Evolutionary conservation across 1,140 invertebrate species (phyloP).

Genomic region (Papilio dardanus): DNA sequence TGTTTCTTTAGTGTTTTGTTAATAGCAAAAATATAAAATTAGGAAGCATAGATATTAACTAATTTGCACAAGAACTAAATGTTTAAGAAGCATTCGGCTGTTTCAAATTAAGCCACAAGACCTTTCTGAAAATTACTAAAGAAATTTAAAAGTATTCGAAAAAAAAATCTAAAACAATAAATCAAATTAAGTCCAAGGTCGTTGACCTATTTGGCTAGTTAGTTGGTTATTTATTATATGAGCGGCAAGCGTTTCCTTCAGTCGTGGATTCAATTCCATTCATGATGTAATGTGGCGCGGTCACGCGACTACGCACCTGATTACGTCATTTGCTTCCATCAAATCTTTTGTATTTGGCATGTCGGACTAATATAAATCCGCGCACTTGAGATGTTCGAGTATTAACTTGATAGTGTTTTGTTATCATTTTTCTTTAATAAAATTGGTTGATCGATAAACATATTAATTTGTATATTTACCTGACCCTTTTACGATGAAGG

Average conservation of each 20-base stretch:
- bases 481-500: too few relatives aligned
- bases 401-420: not conserved
- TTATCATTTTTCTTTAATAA: not conserved
- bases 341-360: constrained; percentile 19
- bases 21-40: too few relatives aligned
- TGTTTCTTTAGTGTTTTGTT: not conserved
- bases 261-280: constrained; percentile 63
- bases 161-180: not conserved
- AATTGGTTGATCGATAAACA: too few relatives aligned
- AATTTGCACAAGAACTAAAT: too few relatives aligned
- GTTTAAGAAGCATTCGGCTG: too few relatives aligned
- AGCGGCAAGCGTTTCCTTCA: constrained; percentile 47
- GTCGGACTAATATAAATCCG: not conserved
- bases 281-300: constrained; percentile 59
- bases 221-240: constrained; percentile 60
- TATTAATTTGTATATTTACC: too few relatives aligned
- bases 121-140: too few relatives aligned
- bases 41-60: too few relatives aligned
- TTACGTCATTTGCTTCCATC: constrained; percentile 22
- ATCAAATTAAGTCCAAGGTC: constrained; percentile 3
- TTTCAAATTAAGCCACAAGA: too few relatives aligned
- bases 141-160: too few relatives aligned
- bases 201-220: constrained; percentile 41
- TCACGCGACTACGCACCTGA: constrained; percentile 56
- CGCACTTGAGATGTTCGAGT: not conserved